Conservation (phyloP, 2,113 vertebrate species). For the Colinus virginianus region DNA sequence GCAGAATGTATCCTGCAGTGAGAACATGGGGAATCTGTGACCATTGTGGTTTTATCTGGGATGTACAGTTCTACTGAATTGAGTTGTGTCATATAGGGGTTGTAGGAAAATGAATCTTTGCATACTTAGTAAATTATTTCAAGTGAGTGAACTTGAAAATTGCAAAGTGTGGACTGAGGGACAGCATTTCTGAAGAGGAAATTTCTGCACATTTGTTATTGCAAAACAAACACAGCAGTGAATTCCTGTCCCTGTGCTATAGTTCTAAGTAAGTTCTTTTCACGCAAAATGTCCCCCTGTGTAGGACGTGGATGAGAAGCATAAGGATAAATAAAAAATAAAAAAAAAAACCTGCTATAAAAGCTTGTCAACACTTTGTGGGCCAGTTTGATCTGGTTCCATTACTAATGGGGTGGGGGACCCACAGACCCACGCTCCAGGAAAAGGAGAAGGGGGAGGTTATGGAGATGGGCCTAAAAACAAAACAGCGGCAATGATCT, state of each 20-base stretch:
- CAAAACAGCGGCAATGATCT: too few relatives aligned
- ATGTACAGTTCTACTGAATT: neutral
- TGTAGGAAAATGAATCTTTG: neutral
- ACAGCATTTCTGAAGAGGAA: neutral
- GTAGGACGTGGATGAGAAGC: constrained; percentile 18
- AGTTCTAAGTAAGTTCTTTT: neutral
- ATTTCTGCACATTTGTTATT: neutral
- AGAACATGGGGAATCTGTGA: neutral
- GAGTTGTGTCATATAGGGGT: neutral
- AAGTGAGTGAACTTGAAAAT: constrained; percentile 1
- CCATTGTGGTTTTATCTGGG: neutral
- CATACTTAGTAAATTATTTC: neutral
- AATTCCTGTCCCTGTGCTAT: neutral
- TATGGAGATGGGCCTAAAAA: too few relatives aligned
- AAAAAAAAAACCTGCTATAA: too few relatives aligned
- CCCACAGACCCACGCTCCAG: too few relatives aligned
- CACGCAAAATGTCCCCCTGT: neutral
- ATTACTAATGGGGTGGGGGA: too few relatives aligned
- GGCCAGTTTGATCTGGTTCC: too few relatives aligned
- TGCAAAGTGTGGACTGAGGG: neutral
- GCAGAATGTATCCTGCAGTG: neutral
- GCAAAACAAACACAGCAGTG: neutral
- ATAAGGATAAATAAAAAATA: neutral
- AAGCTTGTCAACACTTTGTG: too few relatives aligned
- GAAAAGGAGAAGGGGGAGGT: too few relatives aligned